phyloP scores from a whole-genome alignment of 2,888 invertebrate species.

The Macropis europaea region DNA sequence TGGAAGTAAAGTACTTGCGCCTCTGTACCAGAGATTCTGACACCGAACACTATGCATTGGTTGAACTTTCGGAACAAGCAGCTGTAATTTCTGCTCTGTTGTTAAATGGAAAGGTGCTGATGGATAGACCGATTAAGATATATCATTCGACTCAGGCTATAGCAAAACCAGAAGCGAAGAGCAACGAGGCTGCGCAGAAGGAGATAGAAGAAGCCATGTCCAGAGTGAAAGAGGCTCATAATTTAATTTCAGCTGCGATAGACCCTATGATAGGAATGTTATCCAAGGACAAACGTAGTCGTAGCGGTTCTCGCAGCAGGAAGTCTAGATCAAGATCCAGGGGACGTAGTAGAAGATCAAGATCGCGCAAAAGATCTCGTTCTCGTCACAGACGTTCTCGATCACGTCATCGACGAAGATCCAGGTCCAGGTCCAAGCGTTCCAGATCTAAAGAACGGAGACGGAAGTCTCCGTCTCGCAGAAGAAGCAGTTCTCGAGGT shows the following conservation, averaged over 20 bases:
- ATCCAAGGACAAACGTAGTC: slow-evolving; percentile 90
- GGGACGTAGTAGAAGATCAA: slow-evolving; percentile 80
- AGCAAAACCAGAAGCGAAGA: slow-evolving; percentile 95
- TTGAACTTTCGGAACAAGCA: slow-evolving; percentile 96
- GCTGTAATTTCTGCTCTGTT: slow-evolving; percentile 92
- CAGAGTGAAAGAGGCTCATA: slow-evolving; percentile 96
- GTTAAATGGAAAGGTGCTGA: slow-evolving; percentile 89
- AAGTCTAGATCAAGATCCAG: slow-evolving; percentile 85
- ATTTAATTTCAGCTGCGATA: slow-evolving; percentile 95
- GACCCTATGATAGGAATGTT: slow-evolving; percentile 94
- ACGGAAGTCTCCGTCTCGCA: slow-evolving; percentile 74
- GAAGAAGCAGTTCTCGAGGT: slow-evolving; percentile 74
- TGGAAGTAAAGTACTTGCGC: slow-evolving; percentile 96
- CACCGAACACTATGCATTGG: slow-evolving; percentile 89
- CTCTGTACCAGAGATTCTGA: slow-evolving; percentile 93
- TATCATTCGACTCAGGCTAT: slow-evolving; percentile 96
- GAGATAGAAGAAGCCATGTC: slow-evolving; percentile 99
- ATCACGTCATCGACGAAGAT: slow-evolving; percentile 81
- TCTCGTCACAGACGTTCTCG: slow-evolving; percentile 77
- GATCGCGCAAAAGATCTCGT: slow-evolving; percentile 79
- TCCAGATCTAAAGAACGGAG: slow-evolving; percentile 77
- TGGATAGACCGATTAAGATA: slow-evolving; percentile 87
- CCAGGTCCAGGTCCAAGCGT: slow-evolving; percentile 80
- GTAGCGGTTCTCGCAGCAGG: slow-evolving; percentile 80
- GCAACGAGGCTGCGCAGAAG: slow-evolving; percentile 95